Evolutionary conservation across 2,888 invertebrate genomes (phyloP).

Genomic region (Tineola bisselliella): DNA sequence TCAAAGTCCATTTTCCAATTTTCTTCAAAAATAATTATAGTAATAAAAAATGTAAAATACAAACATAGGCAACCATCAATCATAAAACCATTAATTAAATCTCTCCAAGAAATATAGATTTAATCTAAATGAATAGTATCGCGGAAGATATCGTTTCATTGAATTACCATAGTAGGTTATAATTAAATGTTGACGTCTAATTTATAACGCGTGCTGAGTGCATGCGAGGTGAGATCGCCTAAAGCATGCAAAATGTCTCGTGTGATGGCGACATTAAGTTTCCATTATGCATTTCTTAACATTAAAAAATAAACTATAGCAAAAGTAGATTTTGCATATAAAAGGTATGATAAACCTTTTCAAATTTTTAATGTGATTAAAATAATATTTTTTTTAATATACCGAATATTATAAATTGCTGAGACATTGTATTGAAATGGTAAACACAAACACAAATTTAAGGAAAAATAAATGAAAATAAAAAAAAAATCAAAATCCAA

Average conservation of each 20-base stretch:
- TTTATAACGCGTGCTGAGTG: conserved; percentile 26
- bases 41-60: not conserved
- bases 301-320: too few species aligned
- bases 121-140: conserved; percentile 18
- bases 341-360: too few species aligned
- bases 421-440: too few species aligned
- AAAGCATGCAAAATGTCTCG: conserved; percentile 1
- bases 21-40: not conserved
- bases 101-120: conserved; percentile 18
- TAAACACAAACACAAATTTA: too few species aligned
- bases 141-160: conserved; percentile 24
- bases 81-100: conserved; percentile 24
- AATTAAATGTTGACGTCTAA: conserved; percentile 38
- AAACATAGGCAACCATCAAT: conserved; percentile 17
- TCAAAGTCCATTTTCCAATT: not conserved
- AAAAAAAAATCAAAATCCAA: conserved; percentile 6
- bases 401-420: too few species aligned
- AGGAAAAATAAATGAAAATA: not conserved
- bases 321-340: too few species aligned
- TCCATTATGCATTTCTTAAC: not conserved
- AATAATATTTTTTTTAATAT: too few species aligned
- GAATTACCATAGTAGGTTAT: conserved; percentile 27
- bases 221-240: not conserved
- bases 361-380: too few species aligned
- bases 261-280: not conserved